A percentile compares a stretch with the other conserved stretches of the same genome.
Conservation (phyloP, 2,888 invertebrate species). For the Diarsia dahlii region DNA sequence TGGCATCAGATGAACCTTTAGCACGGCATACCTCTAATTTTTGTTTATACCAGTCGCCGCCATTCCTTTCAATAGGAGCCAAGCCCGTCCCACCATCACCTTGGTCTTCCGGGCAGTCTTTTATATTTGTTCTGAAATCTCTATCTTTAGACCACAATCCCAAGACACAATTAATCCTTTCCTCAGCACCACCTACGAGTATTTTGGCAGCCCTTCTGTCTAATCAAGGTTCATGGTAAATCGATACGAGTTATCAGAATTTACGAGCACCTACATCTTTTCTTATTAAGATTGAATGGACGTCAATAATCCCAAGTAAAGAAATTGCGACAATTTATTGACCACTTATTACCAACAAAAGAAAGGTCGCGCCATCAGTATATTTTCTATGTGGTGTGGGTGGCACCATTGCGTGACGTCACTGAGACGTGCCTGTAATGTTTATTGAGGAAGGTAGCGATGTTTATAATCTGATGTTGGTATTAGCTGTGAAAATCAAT, state of each 20-base stretch:
- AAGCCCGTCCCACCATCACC: no score
- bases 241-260: conserved; percentile 68
- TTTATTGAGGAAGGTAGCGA: conserved; percentile 49
- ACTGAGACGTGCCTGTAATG: conserved; percentile 31
- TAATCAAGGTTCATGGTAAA: conserved; percentile 67
- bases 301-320: conserved; percentile 64
- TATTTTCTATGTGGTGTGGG: conserved; percentile 58
- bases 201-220: conserved; percentile 48
- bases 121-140: no score
- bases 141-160: background rate
- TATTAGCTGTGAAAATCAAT: conserved; percentile 43
- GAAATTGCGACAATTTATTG: conserved; percentile 68
- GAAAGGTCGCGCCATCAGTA: conserved; percentile 66
- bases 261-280: conserved; percentile 67
- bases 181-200: conserved; percentile 13
- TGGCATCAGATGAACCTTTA: background rate
- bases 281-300: conserved; percentile 69
- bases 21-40: background rate
- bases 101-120: background rate
- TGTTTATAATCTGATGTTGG: conserved; percentile 41
- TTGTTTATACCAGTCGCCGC: background rate
- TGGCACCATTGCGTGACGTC: conserved; percentile 54
- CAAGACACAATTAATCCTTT: background rate
- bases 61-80: background rate
- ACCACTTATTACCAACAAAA: conserved; percentile 67